A percentile compares a stretch with the other conserved stretches of the same genome.
Conservation (phyloP, 23 tunicate genomes). For the Trididemnum miniatum region DNA sequence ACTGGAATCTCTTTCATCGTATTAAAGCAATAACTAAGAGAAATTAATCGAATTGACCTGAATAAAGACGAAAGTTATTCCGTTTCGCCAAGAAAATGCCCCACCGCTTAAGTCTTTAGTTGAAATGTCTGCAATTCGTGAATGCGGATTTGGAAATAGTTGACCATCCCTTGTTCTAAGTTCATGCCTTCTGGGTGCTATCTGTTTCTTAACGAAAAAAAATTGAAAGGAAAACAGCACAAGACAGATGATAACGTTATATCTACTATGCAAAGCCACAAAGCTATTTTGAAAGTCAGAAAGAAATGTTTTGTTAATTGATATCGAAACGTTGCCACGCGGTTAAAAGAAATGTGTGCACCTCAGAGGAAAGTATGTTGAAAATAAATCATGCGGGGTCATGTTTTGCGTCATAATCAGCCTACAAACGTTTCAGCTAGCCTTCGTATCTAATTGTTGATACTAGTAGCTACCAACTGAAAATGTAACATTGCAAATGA, state of each 20-base stretch:
- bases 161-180: background rate
- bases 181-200: background rate
- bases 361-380: background rate
- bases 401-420: background rate
- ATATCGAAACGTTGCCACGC: background rate
- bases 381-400: background rate
- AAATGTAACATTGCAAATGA: too few species aligned
- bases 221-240: background rate
- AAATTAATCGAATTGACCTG: background rate
- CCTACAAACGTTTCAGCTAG: background rate
- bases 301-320: background rate
- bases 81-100: background rate
- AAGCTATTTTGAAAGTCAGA: background rate
- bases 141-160: background rate
- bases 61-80: background rate
- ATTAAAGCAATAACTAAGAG: background rate
- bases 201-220: background rate
- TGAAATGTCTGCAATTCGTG: background rate
- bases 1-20: background rate
- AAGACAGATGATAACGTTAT: background rate
- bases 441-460: background rate
- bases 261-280: background rate
- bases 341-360: background rate
- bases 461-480: too few species aligned
- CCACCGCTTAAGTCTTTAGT: background rate